These are phyloP conservation scores for Eucera pruinosa DNA, from an alignment of 2,888 invertebrate species.

Conservation along the genomic window DNA sequence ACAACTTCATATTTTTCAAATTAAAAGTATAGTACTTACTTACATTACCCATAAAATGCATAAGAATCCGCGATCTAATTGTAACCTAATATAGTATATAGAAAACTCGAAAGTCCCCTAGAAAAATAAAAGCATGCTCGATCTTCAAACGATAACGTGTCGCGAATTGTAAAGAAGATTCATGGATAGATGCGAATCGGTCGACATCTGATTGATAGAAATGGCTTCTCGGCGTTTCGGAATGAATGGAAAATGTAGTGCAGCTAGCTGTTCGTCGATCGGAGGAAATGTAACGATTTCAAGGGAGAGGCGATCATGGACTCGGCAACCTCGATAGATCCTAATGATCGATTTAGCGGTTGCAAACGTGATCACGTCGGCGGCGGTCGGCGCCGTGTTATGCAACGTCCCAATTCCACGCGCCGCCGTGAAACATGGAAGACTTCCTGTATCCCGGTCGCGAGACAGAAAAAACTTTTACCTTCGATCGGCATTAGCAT, in stretches of 20 bases:
- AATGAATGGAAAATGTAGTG: neutral
- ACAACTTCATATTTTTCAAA: too few species aligned
- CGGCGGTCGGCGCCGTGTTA: constrained; percentile 49
- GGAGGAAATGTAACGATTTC: constrained; percentile 10
- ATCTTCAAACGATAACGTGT: too few species aligned
- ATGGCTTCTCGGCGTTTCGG: too few species aligned
- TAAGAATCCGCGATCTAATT: too few species aligned
- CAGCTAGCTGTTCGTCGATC: neutral
- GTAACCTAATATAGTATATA: too few species aligned
- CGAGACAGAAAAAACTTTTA: constrained; percentile 73
- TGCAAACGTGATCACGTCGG: constrained; percentile 26
- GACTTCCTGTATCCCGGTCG: constrained; percentile 55
- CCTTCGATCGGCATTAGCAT: constrained; percentile 71
- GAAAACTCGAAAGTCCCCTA: too few species aligned
- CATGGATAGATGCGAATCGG: too few species aligned
- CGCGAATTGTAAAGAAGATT: too few species aligned
- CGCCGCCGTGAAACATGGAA: constrained; percentile 37
- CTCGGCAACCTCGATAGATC: constrained; percentile 48
- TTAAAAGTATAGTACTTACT: too few species aligned
- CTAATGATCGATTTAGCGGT: constrained; percentile 47
- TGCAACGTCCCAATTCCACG: constrained; percentile 60
- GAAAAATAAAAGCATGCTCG: too few species aligned
- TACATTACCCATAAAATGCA: too few species aligned
- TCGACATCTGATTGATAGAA: too few species aligned
- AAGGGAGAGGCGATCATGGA: constrained; percentile 29